phyloP scores from a whole-genome alignment of 2,888 invertebrate genomes.

The Orgyia antiqua region DNA sequence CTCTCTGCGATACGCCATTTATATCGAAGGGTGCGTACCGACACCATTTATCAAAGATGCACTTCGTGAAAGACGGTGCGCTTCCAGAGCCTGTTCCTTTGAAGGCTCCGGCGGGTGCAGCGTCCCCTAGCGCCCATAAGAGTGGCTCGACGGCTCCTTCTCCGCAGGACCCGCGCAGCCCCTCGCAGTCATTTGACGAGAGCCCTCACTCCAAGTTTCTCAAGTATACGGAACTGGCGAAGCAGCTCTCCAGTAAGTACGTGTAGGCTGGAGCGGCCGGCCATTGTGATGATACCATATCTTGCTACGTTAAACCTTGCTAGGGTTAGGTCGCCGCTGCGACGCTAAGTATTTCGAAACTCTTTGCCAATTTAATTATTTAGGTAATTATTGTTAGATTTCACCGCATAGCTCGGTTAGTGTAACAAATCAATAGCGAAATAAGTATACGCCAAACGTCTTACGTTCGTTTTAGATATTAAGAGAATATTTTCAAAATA shows the following conservation, averaged over 20 bases:
- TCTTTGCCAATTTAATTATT: conserved; percentile 78
- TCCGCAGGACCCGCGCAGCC: conserved; percentile 78
- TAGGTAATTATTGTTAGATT: conserved; percentile 74
- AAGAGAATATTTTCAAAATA: conserved; percentile 76
- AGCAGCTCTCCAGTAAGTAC: conserved; percentile 98
- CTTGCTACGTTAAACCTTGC: conserved; percentile 80
- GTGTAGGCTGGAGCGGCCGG: conserved; percentile 80
- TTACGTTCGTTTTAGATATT: conserved; percentile 71
- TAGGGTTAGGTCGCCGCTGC: conserved; percentile 71
- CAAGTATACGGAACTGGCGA: conserved; percentile 98
- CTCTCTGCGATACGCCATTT: conserved; percentile 96
- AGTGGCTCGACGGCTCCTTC: conserved; percentile 63
- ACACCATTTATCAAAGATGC: conserved; percentile 97
- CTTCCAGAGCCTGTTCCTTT: conserved; percentile 85
- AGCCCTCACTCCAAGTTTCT: conserved; percentile 98
- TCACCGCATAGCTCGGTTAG: conserved; percentile 76
- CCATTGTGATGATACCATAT: conserved; percentile 88
- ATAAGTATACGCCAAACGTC: conserved; percentile 79
- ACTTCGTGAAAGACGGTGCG: conserved; percentile 95
- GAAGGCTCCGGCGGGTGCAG: conserved; percentile 71
- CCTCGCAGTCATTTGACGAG: conserved; percentile 86
- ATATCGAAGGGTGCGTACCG: conserved; percentile 98
- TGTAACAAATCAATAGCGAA: conserved; percentile 74
- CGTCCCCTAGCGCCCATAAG: conserved; percentile 65
- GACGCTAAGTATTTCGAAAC: conserved; percentile 77